Base-by-base conservation (phyloP, 1,140 invertebrate species). In the Drosophila persimilis region DNA sequence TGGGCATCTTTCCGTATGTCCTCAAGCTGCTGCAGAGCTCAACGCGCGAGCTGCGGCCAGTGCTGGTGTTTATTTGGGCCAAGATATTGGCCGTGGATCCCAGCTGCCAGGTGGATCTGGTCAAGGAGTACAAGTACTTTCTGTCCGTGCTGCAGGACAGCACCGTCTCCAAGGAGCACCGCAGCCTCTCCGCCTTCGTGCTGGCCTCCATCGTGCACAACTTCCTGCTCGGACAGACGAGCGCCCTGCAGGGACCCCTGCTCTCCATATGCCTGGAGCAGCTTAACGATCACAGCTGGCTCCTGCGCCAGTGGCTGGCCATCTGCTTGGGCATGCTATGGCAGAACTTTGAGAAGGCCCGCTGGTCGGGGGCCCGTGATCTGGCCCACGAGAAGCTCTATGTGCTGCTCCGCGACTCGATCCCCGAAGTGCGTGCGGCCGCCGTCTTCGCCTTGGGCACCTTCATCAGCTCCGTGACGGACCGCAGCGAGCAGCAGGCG, bases 1-100 rank as follows among this genome's bases (percentile, higher is more conserved):
- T 99, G 43, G 99, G 99, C 69, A 99, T 99, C 75, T 99, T 99
- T 92, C 99, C 99, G 3, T 99, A 99, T 92, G 98, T 99, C 67
- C 93, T 99, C 7, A 99, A 99, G 91, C 92, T 99, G 61, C 92
- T 99, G 47, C 98, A 99, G 92, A 98, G 97, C 76, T 97, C 96
- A 71, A 97, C 97, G 2, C 94, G 95, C 76, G 98, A 99, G 92
- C 92, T 99, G 57, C 93, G 98, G 35, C 97, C 98, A 8, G 93
- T 98, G 41, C 93, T 99, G 52, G 97, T 99, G 29, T 99, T 99
- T 90, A 99, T 99, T 73, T 99, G 99, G 99, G 98, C 99, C 6
- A 99, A 99, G 93, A 99, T 99, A 76, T 93, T 99, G 50, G 98
- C 98, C 60, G 97, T 99, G 9, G 99, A 99, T 92, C 95, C 95